Conservation (phyloP, 2,888 invertebrate genomes). For the Geophilus truncorum region DNA sequence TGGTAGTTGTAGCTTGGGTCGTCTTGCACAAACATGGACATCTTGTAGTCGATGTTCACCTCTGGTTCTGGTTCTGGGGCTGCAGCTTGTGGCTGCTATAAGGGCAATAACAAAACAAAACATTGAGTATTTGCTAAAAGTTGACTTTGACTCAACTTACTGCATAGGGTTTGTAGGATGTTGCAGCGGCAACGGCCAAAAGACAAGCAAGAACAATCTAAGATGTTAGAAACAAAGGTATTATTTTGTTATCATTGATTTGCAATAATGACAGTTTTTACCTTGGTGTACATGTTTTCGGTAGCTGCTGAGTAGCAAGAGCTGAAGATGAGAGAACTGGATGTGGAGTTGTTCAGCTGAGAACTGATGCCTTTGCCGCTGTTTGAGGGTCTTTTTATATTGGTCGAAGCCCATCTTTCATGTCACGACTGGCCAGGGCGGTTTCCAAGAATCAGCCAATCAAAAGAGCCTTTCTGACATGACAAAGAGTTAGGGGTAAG, state of each 20-base stretch:
- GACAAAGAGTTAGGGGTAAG: background rate
- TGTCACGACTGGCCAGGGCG: background rate
- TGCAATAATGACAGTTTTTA: background rate
- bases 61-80: background rate
- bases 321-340: background rate
- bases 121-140: no score
- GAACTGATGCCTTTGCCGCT: background rate
- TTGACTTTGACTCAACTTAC: no score
- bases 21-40: background rate
- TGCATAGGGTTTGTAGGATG: background rate
- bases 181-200: background rate
- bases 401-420: background rate
- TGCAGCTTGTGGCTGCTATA: background rate
- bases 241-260: background rate
- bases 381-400: background rate
- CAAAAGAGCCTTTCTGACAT: background rate
- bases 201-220: background rate
- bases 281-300: slow-evolving; percentile 6
- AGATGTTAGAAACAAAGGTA: background rate
- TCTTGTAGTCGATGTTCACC: slow-evolving; percentile 10
- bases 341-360: background rate
- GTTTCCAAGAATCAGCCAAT: background rate
- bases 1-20: slow-evolving; percentile 25
- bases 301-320: no score
- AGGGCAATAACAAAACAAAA: no score